Base-by-base conservation (phyloP, 35 echinoderm and acorn worm genomes). In the Nesometra sesokonis region DNA sequence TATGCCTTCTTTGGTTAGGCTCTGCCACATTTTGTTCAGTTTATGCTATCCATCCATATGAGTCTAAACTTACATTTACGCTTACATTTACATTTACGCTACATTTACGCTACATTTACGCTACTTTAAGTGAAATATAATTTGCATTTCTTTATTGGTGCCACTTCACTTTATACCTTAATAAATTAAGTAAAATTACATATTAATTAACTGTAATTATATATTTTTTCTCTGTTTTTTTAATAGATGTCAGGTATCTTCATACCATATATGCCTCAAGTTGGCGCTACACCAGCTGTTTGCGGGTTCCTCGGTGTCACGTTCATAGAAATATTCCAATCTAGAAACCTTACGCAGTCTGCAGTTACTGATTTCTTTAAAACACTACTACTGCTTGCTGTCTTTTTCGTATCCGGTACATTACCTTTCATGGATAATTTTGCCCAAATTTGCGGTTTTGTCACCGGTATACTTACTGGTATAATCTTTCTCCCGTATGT, bases 401-500 rank as follows among this genome's bases (percentile, higher is more conserved):
- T 86, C 0, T 78, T 86, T 32, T 0, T 86, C 32, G 13, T 86
- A 77, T 86, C 85, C 0, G 85, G 85, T 0, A 86, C 85, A 9
- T 77, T 86, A 13, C 85, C 85, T 19, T 86, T 32, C 78, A 27
- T 86, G 30, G 85, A 86, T 37, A 86, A 86, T 47, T 78, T 86
- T 78, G 85, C 85, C 17, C 85, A 86, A 11, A 77, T 86, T 36
- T 52, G 85, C 11, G 85, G 85, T 5, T 78, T 86, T 15, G n/a
- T 78, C 8, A 29, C 35, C 5, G 85, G 85, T 29, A 5, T 77
- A 0, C 21, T 86, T 35, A 29, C 85, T 19, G 47, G 30, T 21
- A 29, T 86, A 19, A 86, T 86, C 32, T 86, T 86, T 78, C 67
- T 86, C 5, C 85, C 85, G 8, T 86, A 86, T 30, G 36, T 86